Conservation (phyloP, 2,113 vertebrate genomes). For the Phylloscopus whistleri region DNA sequence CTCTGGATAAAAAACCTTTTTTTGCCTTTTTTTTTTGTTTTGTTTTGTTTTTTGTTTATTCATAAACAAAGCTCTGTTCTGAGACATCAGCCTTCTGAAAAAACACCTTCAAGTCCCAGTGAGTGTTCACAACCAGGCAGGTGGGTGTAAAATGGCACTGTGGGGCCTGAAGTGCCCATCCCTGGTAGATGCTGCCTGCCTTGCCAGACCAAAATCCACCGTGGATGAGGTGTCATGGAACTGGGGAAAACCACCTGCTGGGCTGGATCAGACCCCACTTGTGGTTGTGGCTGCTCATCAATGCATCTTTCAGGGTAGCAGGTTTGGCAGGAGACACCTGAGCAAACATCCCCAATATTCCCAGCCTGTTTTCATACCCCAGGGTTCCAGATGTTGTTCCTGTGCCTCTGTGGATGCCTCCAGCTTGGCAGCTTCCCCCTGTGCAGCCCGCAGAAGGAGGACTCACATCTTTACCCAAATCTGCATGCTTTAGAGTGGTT, state of each 20-base stretch:
- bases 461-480: background rate
- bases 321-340: background rate
- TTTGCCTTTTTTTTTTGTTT: no score
- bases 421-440: background rate
- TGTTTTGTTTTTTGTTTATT: background rate
- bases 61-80: background rate
- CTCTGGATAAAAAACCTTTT: background rate
- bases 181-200: rapidly evolving
- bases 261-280: background rate
- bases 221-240: background rate
- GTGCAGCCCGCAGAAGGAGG: background rate
- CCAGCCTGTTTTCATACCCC: background rate
- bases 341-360: background rate
- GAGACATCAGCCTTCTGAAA: background rate
- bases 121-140: background rate
- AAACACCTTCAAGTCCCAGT: background rate
- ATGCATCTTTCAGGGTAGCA: background rate
- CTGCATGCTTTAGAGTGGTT: background rate
- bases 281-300: background rate
- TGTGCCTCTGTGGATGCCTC: background rate
- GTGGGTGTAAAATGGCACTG: background rate
- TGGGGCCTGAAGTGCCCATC: background rate
- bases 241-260: background rate
- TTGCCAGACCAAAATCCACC: background rate
- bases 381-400: background rate